phyloP scores from a whole-genome alignment of 1,140 invertebrate genomes.

The Drosophila parabipectinata region DNA sequence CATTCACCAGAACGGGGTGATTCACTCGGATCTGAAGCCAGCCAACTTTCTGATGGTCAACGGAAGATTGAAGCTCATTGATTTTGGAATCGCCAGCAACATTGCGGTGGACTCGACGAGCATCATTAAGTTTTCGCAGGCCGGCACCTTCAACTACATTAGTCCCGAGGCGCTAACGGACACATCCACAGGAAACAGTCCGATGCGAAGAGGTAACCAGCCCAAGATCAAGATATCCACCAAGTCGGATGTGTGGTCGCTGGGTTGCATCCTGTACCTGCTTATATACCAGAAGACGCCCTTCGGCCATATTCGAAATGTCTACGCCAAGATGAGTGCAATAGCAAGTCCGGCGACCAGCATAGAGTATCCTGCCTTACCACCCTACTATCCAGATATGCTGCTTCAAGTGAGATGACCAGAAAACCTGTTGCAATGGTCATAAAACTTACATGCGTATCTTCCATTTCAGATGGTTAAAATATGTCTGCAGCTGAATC shows the following conservation, averaged over 20 bases:
- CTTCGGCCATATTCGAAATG: slow-evolving; percentile 92
- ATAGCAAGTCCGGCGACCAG: slow-evolving; percentile 91
- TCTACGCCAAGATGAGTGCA: slow-evolving; percentile 91
- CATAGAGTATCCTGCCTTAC: slow-evolving; percentile 89
- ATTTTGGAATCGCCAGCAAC: slow-evolving; percentile 98
- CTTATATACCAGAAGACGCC: slow-evolving; percentile 96
- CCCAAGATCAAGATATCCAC: slow-evolving; percentile 89
- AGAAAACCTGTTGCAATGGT: neutral
- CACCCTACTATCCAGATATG: slow-evolving; percentile 74
- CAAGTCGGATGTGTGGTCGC: slow-evolving; percentile 98
- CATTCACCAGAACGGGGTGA: slow-evolving; percentile 95
- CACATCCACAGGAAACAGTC: slow-evolving; percentile 84
- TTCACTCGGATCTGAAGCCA: slow-evolving; percentile 98
- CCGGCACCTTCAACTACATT: slow-evolving; percentile 98
- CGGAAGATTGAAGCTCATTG: slow-evolving; percentile 96
- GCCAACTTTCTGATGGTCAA: slow-evolving; percentile 97
- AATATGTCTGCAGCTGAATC: slow-evolving; percentile 89
- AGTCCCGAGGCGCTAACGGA: slow-evolving; percentile 95
- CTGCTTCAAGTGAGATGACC: slow-evolving; percentile 61
- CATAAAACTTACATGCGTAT: neutral
- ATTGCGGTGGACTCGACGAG: slow-evolving; percentile 95
- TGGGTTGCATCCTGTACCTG: slow-evolving; percentile 98
- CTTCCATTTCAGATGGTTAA: slow-evolving; percentile 85
- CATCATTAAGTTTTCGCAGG: slow-evolving; percentile 91
- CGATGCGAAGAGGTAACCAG: slow-evolving; percentile 71